These are phyloP conservation scores for Drosophila paramelanica DNA, from an alignment of 2,888 invertebrate genomes.

Conservation along the genomic window DNA sequence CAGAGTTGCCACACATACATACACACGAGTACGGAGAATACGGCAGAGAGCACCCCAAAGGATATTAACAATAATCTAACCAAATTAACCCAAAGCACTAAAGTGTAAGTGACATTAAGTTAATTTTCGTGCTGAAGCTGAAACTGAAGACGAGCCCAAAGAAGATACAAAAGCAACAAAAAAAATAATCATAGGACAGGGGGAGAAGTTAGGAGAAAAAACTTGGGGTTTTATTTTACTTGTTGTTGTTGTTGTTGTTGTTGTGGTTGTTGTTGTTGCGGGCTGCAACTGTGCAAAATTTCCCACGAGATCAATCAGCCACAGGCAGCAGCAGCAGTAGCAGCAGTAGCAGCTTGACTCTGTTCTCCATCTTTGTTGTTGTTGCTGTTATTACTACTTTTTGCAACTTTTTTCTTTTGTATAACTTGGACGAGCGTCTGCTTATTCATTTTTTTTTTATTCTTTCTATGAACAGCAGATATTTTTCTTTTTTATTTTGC, in stretches of 20 bases:
- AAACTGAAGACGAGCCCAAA: slow-evolving; percentile 47
- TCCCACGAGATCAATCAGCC: slow-evolving; percentile 83
- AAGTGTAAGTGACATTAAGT: slow-evolving; percentile 84
- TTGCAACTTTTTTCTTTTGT: slow-evolving; percentile 71
- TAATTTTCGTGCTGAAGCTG: slow-evolving; percentile 75
- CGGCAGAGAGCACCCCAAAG: slow-evolving; percentile 72
- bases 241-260: slow-evolving; percentile 36
- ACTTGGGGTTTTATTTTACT: slow-evolving; percentile 65
- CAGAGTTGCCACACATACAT: slow-evolving; percentile 20
- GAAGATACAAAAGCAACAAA: slow-evolving; percentile 43
- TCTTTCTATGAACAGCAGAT: slow-evolving; percentile 27
- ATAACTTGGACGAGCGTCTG: slow-evolving; percentile 61
- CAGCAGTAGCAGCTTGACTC: slow-evolving; percentile 50
- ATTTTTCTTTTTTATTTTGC: slow-evolving; percentile 5
- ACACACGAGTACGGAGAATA: slow-evolving; percentile 13
- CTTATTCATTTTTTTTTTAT: slow-evolving; percentile 42
- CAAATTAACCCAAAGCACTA: slow-evolving; percentile 84
- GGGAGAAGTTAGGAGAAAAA: slow-evolving; percentile 23
- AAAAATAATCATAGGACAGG: slow-evolving; percentile 44
- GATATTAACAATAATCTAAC: slow-evolving; percentile 83
- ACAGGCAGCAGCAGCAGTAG: slow-evolving; percentile 63
- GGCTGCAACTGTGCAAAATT: slow-evolving; percentile 81
- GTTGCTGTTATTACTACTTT: slow-evolving; percentile 71
- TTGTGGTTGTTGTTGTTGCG: slow-evolving; percentile 36
- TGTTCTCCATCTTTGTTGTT: slow-evolving; percentile 36